Conservation (phyloP, 1,140 invertebrate species). For the Sinella curviseta region DNA sequence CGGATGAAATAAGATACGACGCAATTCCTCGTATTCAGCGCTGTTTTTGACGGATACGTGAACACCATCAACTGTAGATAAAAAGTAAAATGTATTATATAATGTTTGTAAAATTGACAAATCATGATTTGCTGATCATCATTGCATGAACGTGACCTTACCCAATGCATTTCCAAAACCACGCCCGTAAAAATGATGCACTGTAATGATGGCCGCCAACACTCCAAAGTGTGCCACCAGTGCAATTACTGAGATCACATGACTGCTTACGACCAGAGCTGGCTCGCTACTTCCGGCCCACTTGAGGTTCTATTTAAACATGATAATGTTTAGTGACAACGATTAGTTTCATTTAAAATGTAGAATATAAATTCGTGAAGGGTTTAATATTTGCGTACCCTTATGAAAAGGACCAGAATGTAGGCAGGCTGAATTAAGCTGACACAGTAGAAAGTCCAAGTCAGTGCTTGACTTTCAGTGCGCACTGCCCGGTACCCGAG, state of each 20-base stretch:
- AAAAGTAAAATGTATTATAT: conserved; percentile 6
- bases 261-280: conserved; percentile 27
- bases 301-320: conserved; percentile 11
- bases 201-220: background rate
- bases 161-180: conserved; percentile 32
- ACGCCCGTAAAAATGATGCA: conserved; percentile 8
- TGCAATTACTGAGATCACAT: conserved; percentile 26
- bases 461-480: conserved; percentile 6
- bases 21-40: conserved; percentile 36
- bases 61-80: conserved; percentile 33
- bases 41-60: conserved; percentile 37
- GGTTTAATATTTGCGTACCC: background rate
- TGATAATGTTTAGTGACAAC: background rate
- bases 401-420: background rate
- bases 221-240: conserved; percentile 19
- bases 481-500: conserved; percentile 6
- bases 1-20: conserved; percentile 33
- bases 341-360: background rate
- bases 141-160: background rate
- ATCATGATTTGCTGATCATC: background rate
- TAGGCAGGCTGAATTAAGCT: conserved; percentile 12
- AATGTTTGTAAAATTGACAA: background rate
- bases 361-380: too few relatives aligned
- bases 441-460: conserved; percentile 8
- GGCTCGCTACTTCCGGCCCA: conserved; percentile 25